phyloP scores from a whole-genome alignment of 2,888 invertebrate species.

The Ophion obscuratus region DNA sequence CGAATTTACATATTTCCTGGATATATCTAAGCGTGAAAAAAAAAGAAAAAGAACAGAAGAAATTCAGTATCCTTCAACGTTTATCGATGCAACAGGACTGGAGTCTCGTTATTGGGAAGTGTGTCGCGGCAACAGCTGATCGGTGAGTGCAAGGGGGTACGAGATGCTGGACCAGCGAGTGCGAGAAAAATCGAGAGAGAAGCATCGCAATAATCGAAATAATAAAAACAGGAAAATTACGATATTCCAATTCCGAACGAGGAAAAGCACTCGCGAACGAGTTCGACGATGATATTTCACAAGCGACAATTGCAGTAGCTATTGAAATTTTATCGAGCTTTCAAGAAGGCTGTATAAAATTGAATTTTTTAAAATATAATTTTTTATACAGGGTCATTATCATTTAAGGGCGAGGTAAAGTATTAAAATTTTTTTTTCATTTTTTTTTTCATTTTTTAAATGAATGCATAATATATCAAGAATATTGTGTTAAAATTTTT shows the following conservation, averaged over 20 bases:
- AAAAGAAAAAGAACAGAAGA: not conserved
- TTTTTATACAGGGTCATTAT: not conserved
- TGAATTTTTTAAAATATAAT: not conserved
- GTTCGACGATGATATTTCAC: not conserved
- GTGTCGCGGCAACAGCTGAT: not conserved
- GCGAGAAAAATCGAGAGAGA: not conserved
- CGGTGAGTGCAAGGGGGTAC: not conserved
- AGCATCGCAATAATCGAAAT: not conserved
- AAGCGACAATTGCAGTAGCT: not conserved
- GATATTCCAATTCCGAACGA: not conserved
- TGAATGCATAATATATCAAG: no score
- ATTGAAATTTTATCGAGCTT: not conserved
- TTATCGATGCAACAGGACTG: not conserved
- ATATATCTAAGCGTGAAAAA: not conserved
- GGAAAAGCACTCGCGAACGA: not conserved
- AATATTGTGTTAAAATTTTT: no score
- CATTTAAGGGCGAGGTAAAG: no score
- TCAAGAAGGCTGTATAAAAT: not conserved
- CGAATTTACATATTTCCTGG: not conserved
- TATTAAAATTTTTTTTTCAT: no score
- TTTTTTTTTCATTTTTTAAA: no score
- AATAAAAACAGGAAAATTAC: not conserved
- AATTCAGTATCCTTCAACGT: not conserved
- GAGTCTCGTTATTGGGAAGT: not conserved
- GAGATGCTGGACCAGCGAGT: not conserved